Base-by-base conservation (phyloP, 2,113 vertebrate species). In the Apodemus speciosus region DNA sequence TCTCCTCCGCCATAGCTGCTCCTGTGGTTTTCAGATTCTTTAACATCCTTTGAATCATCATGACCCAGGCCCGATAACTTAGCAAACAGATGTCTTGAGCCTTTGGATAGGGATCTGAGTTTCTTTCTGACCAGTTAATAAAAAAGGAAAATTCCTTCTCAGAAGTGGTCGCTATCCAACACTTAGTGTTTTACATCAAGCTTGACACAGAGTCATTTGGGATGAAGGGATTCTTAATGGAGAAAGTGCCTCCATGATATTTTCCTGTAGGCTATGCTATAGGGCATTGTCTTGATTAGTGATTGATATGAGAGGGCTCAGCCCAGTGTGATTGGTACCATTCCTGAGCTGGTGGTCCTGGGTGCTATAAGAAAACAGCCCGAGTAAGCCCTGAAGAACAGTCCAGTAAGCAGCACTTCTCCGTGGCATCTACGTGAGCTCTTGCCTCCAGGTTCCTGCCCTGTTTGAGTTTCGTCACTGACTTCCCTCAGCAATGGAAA, bases 141-240 rank as follows among this genome's bases (percentile, higher is more conserved):
- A 21, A 27, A 89, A 89, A 89, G 20, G 81, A n/a, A 81, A 81
- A 69, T 93, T 38, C 38, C 23, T 95, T 96, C 49, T 66, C 6
- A 7, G 64, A 90, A 46, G 18, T 51, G 93, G 30, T 64, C 1
- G 5, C 64, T 66, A 75, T 23, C 27, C 21, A 6, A 2, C 23
- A 32, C 4, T 79, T 80, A 56, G 49, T 13, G 6, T 23, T 25
- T 80, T 56, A 35, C 35, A 51, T 56, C 76, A 80, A 56, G 53
- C 51, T 23, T 56, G 75, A 77, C 75, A 53, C 75, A 53, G 20
- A 38, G 6, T 25, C 53, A 25, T 58, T 58, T 58, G 51, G 77
- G 21, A 53, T 66, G 56, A 80, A 38, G 20, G 46, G 53, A 80
- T 38, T 80, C 77, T 58, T 6, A 60, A 9, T 27, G 27, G 53